phyloP scores from a whole-genome alignment of 2,888 invertebrate genomes.

The Epistrophe grossulariae region DNA sequence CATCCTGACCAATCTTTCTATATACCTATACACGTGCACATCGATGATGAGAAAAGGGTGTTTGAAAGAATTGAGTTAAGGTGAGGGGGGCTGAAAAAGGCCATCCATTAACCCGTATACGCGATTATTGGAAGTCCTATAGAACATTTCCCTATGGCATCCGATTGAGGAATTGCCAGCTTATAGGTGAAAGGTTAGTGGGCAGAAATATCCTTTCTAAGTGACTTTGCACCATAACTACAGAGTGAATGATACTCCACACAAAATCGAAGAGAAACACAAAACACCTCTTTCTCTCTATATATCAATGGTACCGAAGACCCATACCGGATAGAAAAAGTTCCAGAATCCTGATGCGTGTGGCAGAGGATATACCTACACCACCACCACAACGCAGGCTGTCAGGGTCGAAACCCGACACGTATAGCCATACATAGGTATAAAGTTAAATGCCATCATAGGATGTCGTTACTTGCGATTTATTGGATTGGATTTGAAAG shows the following conservation, averaged over 20 bases:
- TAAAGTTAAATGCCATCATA: conserved; percentile 77
- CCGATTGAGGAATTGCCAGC: conserved; percentile 74
- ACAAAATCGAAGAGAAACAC: conserved; percentile 57
- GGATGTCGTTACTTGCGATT: conserved; percentile 77
- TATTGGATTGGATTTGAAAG: conserved; percentile 76
- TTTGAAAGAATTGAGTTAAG: not conserved
- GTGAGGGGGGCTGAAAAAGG: not conserved
- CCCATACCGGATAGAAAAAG: conserved; percentile 6
- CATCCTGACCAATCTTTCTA: conserved; percentile 29
- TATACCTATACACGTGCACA: not conserved
- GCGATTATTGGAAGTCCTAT: conserved; percentile 57
- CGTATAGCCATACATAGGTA: not conserved
- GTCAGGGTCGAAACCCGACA: conserved; percentile 1
- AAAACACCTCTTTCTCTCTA: not conserved
- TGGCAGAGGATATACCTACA: conserved; percentile 51
- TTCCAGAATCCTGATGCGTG: conserved; percentile 58
- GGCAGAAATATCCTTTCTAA: conserved; percentile 69
- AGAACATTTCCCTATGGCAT: conserved; percentile 57
- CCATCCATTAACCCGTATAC: conserved; percentile 66
- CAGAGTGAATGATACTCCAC: conserved; percentile 54
- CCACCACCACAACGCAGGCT: conserved; percentile 25
- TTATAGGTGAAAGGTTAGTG: conserved; percentile 73
- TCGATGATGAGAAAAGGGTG: not conserved
- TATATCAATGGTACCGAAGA: not conserved
- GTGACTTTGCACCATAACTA: conserved; percentile 50